phyloP scores from a whole-genome alignment of 1,140 invertebrate species.

The Meloidogyne exigua region DNA sequence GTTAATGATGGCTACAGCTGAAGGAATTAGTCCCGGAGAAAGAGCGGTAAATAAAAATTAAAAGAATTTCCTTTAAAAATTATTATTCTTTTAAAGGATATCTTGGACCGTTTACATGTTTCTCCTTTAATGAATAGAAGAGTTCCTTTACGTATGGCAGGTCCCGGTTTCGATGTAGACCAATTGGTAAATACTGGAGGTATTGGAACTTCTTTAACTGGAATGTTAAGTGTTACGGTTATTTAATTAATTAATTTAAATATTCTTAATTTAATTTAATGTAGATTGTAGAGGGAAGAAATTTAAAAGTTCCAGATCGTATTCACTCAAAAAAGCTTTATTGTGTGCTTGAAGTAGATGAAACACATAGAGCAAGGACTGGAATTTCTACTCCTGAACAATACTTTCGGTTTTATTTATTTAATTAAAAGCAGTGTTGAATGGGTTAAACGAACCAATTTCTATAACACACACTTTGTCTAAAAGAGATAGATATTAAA shows the following conservation, averaged over 20 bases:
- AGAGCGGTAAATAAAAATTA: slow-evolving; percentile 10
- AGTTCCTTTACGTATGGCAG: slow-evolving; percentile 58
- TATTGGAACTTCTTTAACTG: slow-evolving; percentile 46
- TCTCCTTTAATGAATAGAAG: slow-evolving; percentile 58
- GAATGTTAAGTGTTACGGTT: slow-evolving; percentile 53
- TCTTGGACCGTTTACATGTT: slow-evolving; percentile 57
- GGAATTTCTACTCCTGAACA: slow-evolving; percentile 74
- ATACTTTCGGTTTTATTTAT: slow-evolving; percentile 75
- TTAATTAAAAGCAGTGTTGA: neutral
- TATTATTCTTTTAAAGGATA: slow-evolving; percentile 23
- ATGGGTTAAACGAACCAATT: too few relatives aligned
- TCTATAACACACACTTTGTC: too few relatives aligned
- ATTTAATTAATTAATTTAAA: slow-evolving; percentile 11
- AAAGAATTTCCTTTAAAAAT: neutral
- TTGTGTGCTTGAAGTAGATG: slow-evolving; percentile 91
- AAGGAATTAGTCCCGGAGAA: slow-evolving; percentile 21
- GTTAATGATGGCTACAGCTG: neutral
- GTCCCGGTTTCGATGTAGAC: slow-evolving; percentile 62
- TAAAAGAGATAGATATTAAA: too few relatives aligned
- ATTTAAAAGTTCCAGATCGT: slow-evolving; percentile 60
- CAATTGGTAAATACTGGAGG: slow-evolving; percentile 19
- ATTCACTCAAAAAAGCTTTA: slow-evolving; percentile 71
- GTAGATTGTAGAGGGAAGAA: slow-evolving; percentile 60
- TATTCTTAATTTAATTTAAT: neutral
- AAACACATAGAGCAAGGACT: slow-evolving; percentile 92